Base-by-base conservation (phyloP, 2,797 vertebrate genomes). In the Microcaecilia unicolor region DNA sequence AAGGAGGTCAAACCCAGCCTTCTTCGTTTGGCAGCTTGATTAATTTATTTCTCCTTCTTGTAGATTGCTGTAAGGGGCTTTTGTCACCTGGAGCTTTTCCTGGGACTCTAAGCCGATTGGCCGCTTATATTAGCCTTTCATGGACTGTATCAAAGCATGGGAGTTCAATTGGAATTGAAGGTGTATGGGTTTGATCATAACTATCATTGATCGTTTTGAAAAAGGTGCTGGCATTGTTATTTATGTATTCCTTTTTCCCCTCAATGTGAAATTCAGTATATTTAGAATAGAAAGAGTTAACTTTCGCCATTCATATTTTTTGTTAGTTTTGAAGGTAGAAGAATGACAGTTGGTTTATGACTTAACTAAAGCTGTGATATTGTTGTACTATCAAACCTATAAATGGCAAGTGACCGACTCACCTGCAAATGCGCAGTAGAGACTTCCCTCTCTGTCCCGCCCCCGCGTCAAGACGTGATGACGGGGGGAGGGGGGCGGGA, bases 11-110 rank as follows among this genome's bases (percentile, higher is more conserved):
- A 72, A 67, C 65, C 68, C 69, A 63, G 80, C 72, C 76, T 80
- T 86, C 80, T 89, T 81, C 57, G 27, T 85, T 83, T 90, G 88
- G 85, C 85, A 88, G 82, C 54, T 87, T 92, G 90, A 97, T 94
- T 91, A 92, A 94, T 93, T 91, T 79, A 84, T 87, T 81, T 82
- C 82, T 87, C 80, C 78, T 85, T 81, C 76, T 70, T 66, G 78
- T 67, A 77, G 78, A 84, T 84, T 72, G 80, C 85, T 85, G 66
- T 73, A 58, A 85, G 83, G 80, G 70, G 75, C 75, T 86, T 87
- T 81, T 84, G 87, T 87, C 81, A 82, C 83, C 79, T 55, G 39
- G 47, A 71, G 68, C 67, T 76, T 81, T 78, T 70, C 74, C 22
- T 54, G 65, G 70, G 59, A 61, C 61, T 58, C 30, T 31, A 20